Base-by-base conservation (phyloP, 2,113 vertebrate species). In the Ptilonorhynchus violaceus region DNA sequence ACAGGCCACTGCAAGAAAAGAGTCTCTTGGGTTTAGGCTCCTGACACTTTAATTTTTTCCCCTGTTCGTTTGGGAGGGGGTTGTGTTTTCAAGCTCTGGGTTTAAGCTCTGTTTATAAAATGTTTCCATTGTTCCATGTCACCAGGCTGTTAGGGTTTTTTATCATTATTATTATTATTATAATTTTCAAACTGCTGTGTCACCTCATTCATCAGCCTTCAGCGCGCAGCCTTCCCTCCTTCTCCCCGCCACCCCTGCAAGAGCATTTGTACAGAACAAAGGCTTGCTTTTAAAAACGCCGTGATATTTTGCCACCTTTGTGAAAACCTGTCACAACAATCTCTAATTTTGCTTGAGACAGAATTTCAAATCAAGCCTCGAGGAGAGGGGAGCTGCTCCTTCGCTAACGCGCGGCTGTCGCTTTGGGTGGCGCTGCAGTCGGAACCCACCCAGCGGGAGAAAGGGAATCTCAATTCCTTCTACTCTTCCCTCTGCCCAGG, bases 181-280 rank as follows among this genome's bases (percentile, higher is more conserved):
- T 63, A 35, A 58, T 66, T 33, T 87, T 89, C 88, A 92, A 95
- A 83, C 66, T 62, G 96, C 96, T 94, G 86, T 60, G 78, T 97
- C 97, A 93, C 55, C 79, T 80, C 33, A 94, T 86, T 92, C 89
- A 53, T 96, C 96, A 97, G 93, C 96, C 95, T 79, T 95, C 93
- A 92, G 92, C 96, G 4, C 84, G 17, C 31, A 63, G 31, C 79
- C 93, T 96, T 95, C 86, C 93, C 89, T 95, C 79, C 87, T 93
- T 85, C 86, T 95, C 93, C 80, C 91, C 84, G 0, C 95, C 93
- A 60, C 92, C 97, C 56, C 93, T 95, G 89, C 94, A 95, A 94
- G 97, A 97, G 97, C 97, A 97, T 96, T 97, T 97, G 97, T 96
- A 95, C 90, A 98, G 97, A 98, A 98, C 98, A 98, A 98, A 98